These are phyloP conservation scores for Scomberomorus guttatus DNA, from an alignment of 2,797 vertebrate genomes.

Conservation along the genomic window DNA sequence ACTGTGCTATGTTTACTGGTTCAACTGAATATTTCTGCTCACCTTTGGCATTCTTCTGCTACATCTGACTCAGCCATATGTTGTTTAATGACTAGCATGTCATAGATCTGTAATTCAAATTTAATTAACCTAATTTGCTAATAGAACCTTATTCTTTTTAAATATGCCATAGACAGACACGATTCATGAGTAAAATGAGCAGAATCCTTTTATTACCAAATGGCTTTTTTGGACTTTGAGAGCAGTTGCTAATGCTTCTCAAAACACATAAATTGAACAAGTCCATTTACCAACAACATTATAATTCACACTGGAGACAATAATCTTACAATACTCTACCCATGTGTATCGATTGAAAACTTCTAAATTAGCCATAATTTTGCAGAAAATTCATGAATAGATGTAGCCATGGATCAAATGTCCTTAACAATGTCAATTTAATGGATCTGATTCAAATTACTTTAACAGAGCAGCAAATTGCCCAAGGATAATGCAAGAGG, in stretches of 20 bases:
- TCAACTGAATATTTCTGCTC: constrained; percentile 64
- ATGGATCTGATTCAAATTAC: constrained; percentile 61
- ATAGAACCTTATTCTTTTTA: constrained; percentile 11
- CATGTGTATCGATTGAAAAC: constrained; percentile 44
- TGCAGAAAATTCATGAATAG: constrained; percentile 36
- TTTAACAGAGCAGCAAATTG: constrained; percentile 56
- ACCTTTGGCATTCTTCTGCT: constrained; percentile 61
- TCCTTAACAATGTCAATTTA: constrained; percentile 56
- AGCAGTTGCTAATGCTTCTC: constrained; percentile 16
- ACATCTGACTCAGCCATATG: constrained; percentile 50
- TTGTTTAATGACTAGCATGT: constrained; percentile 38
- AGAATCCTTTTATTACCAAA: constrained; percentile 31
- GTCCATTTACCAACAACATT: constrained; percentile 28
- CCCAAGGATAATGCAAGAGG: constrained; percentile 51
- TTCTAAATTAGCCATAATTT: constrained; percentile 54
- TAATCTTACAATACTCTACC: constrained; percentile 16
- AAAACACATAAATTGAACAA: constrained; percentile 2
- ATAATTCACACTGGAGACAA: constrained; percentile 14
- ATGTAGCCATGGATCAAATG: constrained; percentile 51
- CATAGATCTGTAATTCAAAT: constrained; percentile 43
- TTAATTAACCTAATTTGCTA: constrained; percentile 26
- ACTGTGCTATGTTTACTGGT: constrained; percentile 66
- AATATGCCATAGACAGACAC: constrained; percentile 14
- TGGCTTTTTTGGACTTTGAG: constrained; percentile 8
- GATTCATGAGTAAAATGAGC: constrained; percentile 36